A percentile compares a stretch with the other conserved stretches of the same genome.
Evolutionary conservation across 2,113 vertebrate species (phyloP).

Genomic region (Eclectus roratus): DNA sequence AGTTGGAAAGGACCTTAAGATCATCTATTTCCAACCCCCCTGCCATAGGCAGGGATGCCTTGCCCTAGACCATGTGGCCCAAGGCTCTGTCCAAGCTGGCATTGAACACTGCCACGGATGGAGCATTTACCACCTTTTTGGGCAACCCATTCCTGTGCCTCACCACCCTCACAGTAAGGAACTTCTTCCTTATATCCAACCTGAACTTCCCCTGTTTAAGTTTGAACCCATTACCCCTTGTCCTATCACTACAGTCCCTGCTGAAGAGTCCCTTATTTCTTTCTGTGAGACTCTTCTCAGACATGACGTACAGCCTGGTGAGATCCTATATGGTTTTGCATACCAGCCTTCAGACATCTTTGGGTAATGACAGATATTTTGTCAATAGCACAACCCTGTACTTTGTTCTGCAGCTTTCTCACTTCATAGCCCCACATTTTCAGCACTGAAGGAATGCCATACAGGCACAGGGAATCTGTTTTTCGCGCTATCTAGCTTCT

Average conservation of each 20-base stretch:
- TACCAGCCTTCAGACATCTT: fast-evolving
- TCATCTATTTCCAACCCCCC: not conserved
- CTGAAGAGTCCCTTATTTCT: not conserved
- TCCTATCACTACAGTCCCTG: not conserved
- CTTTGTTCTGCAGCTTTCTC: not conserved
- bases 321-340: not conserved
- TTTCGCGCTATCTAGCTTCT: not conserved
- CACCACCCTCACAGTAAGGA: not conserved
- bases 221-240: not conserved
- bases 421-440: not conserved
- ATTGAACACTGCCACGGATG: not conserved
- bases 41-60: not conserved
- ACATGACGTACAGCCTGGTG: not conserved
- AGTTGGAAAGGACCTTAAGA: not conserved
- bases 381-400: not conserved
- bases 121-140: not conserved
- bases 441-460: not conserved
- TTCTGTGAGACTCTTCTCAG: not conserved
- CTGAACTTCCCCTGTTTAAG: not conserved
- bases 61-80: not conserved
- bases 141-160: not conserved
- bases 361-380: not conserved
- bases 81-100: not conserved
- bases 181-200: not conserved
- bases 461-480: not conserved